These are phyloP conservation scores for Hydrophis major DNA, from an alignment of 2,797 vertebrate genomes.

Conservation along the genomic window DNA sequence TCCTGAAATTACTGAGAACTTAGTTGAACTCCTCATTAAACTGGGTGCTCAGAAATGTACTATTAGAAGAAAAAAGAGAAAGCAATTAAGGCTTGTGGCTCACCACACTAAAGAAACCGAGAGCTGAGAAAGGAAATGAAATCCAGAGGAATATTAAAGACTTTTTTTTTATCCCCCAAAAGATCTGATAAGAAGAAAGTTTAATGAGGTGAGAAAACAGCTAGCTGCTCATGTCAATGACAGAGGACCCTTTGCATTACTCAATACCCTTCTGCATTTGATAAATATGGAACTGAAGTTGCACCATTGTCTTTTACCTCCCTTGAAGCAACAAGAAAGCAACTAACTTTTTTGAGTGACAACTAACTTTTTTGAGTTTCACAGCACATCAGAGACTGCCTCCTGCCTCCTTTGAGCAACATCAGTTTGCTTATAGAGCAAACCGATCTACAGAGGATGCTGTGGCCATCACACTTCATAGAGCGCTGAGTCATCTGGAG, in stretches of 20 bases:
- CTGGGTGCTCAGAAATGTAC: not conserved
- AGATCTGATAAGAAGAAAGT: not conserved
- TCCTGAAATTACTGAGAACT: not conserved
- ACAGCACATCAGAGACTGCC: too few relatives aligned
- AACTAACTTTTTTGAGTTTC: not conserved
- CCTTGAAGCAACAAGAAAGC: not conserved
- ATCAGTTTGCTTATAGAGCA: too few relatives aligned
- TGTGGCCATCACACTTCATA: too few relatives aligned
- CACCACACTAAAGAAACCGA: not conserved
- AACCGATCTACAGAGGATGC: too few relatives aligned
- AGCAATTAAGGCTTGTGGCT: not conserved
- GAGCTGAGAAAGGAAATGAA: not conserved
- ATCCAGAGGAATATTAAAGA: not conserved
- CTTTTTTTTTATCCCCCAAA: not conserved
- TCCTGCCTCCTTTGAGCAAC: too few relatives aligned
- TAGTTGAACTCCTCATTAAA: not conserved
- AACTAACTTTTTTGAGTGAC: not conserved
- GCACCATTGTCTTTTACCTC: not conserved
- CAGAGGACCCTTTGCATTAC: not conserved
- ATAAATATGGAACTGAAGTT: not conserved
- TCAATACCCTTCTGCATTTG: not conserved
- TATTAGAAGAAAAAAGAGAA: not conserved
- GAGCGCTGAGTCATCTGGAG: too few relatives aligned
- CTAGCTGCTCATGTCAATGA: not conserved
- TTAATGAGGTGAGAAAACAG: not conserved